Conservation (phyloP, 2,113 vertebrate species). For the Pomatostomus ruficeps region DNA sequence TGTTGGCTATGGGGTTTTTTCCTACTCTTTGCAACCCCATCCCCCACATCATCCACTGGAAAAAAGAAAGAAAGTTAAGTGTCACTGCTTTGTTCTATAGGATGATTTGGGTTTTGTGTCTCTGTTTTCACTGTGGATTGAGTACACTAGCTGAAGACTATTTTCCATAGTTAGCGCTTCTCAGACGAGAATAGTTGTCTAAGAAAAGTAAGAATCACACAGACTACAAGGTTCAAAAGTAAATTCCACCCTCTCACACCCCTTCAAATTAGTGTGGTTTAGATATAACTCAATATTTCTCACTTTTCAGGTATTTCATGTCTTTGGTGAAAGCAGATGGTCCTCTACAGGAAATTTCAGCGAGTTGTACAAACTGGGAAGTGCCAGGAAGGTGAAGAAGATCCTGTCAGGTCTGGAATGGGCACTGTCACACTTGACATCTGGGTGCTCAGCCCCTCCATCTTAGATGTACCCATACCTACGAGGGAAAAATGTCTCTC, state of each 20-base stretch:
- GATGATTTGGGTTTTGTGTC: not conserved
- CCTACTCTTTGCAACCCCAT: not conserved
- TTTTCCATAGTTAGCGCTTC: not conserved
- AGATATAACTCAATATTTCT: not conserved
- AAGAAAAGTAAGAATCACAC: not conserved
- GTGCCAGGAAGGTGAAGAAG: not conserved
- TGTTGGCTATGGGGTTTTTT: not conserved
- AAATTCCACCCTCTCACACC: not conserved
- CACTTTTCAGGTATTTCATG: not conserved
- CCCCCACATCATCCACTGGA: fast-evolving
- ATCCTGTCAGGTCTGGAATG: not conserved
- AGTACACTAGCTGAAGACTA: not conserved
- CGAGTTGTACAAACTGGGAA: fast-evolving
- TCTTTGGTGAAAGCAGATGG: not conserved
- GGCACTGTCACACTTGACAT: not conserved
- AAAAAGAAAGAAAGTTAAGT: not conserved
- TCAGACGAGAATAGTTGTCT: not conserved
- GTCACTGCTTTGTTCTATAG: not conserved
- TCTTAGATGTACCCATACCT: too few species aligned
- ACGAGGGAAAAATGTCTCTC: not conserved
- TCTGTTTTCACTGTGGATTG: not conserved
- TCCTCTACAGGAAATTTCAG: not conserved
- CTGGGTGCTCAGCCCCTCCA: not conserved
- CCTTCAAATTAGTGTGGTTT: not conserved
- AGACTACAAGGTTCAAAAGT: not conserved